Evolutionary conservation across 2,888 invertebrate genomes (phyloP).

Genomic region (Periphyllus acericola): DNA sequence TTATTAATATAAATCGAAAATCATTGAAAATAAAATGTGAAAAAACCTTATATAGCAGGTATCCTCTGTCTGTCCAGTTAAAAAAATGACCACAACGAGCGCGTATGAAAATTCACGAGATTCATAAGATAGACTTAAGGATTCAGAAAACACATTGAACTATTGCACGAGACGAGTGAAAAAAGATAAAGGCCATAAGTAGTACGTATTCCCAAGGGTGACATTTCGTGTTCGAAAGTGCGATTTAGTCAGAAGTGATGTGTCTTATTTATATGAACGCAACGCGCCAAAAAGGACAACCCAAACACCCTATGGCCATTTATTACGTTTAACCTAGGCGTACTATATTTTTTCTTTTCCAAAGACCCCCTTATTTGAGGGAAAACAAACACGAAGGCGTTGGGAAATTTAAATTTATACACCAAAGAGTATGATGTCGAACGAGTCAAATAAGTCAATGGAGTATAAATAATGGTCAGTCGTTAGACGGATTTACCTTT

Average conservation of each 20-base stretch:
- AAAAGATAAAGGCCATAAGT: constrained; percentile 60
- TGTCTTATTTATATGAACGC: constrained; percentile 61
- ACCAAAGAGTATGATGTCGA: constrained; percentile 40
- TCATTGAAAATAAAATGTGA: constrained; percentile 9
- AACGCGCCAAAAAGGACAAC: constrained; percentile 57
- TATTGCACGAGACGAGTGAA: constrained; percentile 49
- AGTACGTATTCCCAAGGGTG: constrained; percentile 58
- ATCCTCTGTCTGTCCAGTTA: too few relatives aligned
- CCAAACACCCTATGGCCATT: constrained; percentile 59
- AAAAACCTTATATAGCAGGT: not conserved
- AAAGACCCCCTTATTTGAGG: not conserved
- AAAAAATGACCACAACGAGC: constrained; percentile 21
- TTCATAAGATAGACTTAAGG: constrained; percentile 10
- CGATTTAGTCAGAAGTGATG: constrained; percentile 62
- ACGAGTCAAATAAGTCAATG: constrained; percentile 49
- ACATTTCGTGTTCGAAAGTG: constrained; percentile 60
- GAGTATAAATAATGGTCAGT: constrained; percentile 37
- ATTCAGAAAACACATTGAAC: constrained; percentile 39
- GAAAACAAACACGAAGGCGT: constrained; percentile 40
- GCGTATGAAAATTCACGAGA: constrained; percentile 33
- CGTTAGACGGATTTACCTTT: constrained; percentile 25
- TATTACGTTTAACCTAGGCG: constrained; percentile 61
- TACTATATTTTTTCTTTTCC: constrained; percentile 41
- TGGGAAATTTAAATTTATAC: constrained; percentile 59
- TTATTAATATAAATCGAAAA: constrained; percentile 28